These are phyloP conservation scores for Deroplatys truncata DNA, from an alignment of 2,888 invertebrate species.

Conservation along the genomic window DNA sequence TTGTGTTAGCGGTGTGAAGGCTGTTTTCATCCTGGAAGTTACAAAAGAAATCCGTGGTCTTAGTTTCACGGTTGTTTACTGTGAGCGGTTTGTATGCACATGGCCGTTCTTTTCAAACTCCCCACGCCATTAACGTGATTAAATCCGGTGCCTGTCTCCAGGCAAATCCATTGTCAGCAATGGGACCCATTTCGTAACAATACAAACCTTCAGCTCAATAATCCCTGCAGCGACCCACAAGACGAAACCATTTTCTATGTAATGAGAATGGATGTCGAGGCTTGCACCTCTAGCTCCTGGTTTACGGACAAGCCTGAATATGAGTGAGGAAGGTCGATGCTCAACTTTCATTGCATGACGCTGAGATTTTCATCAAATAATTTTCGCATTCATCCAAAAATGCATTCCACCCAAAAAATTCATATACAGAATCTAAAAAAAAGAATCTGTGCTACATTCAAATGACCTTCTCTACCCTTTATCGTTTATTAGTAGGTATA, in stretches of 20 bases:
- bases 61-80: background rate
- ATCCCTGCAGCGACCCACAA: background rate
- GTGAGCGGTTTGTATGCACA: background rate
- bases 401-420: too few relatives aligned
- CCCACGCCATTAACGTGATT: conserved; percentile 24
- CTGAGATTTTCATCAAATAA: too few relatives aligned
- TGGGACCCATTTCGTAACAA: background rate
- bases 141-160: conserved; percentile 23
- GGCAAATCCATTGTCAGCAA: conserved; percentile 23
- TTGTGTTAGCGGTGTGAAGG: background rate
- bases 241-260: background rate
- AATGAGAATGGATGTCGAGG: background rate
- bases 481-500: too few relatives aligned
- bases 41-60: background rate
- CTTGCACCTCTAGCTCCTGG: background rate
- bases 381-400: too few relatives aligned
- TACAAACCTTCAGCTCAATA: background rate
- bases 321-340: background rate
- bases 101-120: background rate
- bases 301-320: background rate
- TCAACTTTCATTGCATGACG: background rate
- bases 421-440: too few relatives aligned
- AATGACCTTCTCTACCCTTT: too few relatives aligned
- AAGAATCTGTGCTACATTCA: too few relatives aligned
- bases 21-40: background rate